Evolutionary conservation across 2,113 vertebrate genomes (phyloP).

Genomic region (Gnathochromis pfefferi): DNA sequence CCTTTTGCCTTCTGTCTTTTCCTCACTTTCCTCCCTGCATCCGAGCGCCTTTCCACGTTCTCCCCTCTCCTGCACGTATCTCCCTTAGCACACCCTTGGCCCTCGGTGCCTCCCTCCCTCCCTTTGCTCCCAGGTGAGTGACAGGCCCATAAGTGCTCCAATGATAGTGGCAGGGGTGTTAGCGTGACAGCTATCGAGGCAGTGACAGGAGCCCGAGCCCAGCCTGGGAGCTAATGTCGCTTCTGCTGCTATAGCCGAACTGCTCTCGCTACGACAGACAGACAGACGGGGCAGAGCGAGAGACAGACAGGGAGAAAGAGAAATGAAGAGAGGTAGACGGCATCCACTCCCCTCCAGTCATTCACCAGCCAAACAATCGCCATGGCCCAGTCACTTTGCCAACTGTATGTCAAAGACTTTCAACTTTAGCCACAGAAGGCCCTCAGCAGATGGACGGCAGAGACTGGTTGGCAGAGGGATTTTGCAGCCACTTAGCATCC

Average conservation of each 20-base stretch:
- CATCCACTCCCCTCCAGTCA: slow-evolving; percentile 23
- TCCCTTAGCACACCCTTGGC: slow-evolving; percentile 46
- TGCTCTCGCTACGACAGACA: neutral
- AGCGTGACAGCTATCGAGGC: slow-evolving; percentile 64
- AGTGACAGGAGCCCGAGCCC: slow-evolving; percentile 52
- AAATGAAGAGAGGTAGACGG: slow-evolving; percentile 8
- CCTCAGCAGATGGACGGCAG: slow-evolving; percentile 21
- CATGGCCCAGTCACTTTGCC: slow-evolving; percentile 51
- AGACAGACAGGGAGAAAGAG: neutral
- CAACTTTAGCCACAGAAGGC: slow-evolving; percentile 35
- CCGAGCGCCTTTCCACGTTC: slow-evolving; percentile 6
- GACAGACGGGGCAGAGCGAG: neutral
- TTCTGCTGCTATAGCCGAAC: slow-evolving; percentile 5
- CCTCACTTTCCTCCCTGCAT: neutral
- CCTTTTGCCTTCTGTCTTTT: slow-evolving; percentile 3
- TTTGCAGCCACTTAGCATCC: neutral
- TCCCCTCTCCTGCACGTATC: slow-evolving; percentile 41
- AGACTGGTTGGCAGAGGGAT: slow-evolving; percentile 14
- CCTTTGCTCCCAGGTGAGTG: slow-evolving; percentile 62
- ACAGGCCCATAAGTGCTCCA: slow-evolving; percentile 72
- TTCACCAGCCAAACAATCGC: slow-evolving; percentile 40
- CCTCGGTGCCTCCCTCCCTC: neutral
- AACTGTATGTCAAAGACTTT: slow-evolving; percentile 57
- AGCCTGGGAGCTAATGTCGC: slow-evolving; percentile 46
- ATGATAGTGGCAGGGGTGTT: slow-evolving; percentile 69